These are phyloP conservation scores for Lasioglossum morio DNA, from an alignment of 2,888 invertebrate genomes.

Conservation along the genomic window DNA sequence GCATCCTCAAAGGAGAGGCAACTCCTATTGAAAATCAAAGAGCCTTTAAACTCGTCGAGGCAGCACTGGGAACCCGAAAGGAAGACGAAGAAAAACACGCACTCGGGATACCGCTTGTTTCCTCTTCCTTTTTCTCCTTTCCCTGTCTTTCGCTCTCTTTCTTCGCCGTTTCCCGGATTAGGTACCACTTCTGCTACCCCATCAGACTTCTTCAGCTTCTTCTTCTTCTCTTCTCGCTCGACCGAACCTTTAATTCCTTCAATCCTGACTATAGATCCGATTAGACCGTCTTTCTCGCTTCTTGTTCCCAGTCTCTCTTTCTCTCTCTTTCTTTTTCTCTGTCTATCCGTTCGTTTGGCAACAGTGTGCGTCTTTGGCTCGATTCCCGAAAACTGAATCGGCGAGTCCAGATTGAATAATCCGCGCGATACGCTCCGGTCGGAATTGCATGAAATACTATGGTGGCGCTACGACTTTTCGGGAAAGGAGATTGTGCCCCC, in stretches of 20 bases:
- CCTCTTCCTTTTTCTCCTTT: background rate
- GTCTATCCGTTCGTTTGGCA: background rate
- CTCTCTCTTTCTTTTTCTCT: too few species aligned
- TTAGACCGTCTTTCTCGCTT: conserved; percentile 12
- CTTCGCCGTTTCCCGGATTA: background rate
- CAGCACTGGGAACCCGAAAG: background rate
- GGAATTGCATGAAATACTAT: conserved; percentile 15
- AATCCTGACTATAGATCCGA: conserved; percentile 15
- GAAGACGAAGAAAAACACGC: conserved; percentile 30
- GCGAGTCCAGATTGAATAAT: conserved; percentile 26
- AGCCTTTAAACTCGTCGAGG: conserved; percentile 34
- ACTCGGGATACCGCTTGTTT: conserved; percentile 15
- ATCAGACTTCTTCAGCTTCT: conserved; percentile 1
- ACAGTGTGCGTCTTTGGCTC: conserved; percentile 19
- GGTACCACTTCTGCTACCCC: background rate
- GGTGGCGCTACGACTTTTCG: conserved; percentile 5
- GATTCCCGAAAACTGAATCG: conserved; percentile 12
- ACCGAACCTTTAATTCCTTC: conserved; percentile 24
- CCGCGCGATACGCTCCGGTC: conserved; percentile 9
- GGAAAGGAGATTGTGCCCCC: background rate
- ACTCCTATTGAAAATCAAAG: conserved; percentile 60
- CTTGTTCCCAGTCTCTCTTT: background rate
- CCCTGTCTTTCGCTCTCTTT: background rate
- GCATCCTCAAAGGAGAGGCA: conserved; percentile 44
- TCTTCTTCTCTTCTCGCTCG: background rate